Conservation (phyloP, 2,888 invertebrate genomes). For the Smittia sp. region DNA sequence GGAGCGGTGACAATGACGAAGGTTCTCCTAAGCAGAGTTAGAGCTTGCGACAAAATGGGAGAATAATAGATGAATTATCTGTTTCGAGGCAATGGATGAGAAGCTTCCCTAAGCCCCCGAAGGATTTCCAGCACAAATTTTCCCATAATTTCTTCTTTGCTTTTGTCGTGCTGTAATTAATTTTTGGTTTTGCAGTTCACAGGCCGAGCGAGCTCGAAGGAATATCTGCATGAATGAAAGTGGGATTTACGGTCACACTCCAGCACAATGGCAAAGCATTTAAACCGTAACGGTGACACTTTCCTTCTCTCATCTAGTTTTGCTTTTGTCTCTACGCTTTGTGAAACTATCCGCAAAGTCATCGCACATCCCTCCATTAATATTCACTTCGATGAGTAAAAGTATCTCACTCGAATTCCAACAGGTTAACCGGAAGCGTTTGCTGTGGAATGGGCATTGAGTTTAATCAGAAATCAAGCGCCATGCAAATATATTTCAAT, state of each 20-base stretch:
- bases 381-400: neutral
- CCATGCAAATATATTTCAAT: neutral
- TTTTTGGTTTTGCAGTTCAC: constrained; percentile 29
- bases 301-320: neutral
- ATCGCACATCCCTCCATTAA: neutral
- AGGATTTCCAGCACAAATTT: constrained; percentile 21
- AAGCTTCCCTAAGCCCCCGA: neutral
- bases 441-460: neutral
- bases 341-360: neutral
- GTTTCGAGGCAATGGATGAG: neutral
- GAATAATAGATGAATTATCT: constrained; percentile 38
- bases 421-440: neutral
- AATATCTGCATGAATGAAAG: constrained; percentile 23
- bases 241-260: constrained; percentile 34
- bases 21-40: neutral
- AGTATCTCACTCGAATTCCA: neutral
- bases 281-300: neutral
- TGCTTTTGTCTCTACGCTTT: neutral
- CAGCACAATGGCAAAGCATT: neutral
- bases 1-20: constrained; percentile 33
- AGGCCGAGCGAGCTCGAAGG: neutral
- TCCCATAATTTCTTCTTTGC: constrained; percentile 34
- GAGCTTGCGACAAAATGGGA: constrained; percentile 27
- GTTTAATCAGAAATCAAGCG: neutral
- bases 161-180: constrained; percentile 33